Evolutionary conservation across 2,797 vertebrate species (phyloP).

Genomic region (Okamejei kenojei): DNA sequence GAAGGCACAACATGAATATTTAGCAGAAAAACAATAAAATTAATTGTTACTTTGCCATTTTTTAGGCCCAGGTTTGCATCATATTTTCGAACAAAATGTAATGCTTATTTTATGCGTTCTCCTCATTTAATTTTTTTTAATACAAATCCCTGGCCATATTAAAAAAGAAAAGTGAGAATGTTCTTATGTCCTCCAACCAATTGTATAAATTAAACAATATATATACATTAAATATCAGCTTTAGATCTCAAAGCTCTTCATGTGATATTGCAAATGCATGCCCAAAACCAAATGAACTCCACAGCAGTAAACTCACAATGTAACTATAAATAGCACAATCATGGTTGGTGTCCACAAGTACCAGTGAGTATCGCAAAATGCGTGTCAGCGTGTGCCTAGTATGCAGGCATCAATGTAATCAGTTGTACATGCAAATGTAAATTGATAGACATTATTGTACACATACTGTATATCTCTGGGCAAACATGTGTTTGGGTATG

Average conservation of each 20-base stretch:
- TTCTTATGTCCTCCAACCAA: neutral
- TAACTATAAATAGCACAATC: neutral
- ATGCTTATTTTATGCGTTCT: neutral
- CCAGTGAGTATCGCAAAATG: no score
- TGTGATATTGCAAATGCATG: neutral
- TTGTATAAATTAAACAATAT: neutral
- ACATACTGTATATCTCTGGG: no score
- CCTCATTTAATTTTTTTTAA: neutral
- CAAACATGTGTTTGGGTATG: no score
- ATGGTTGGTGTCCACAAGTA: no score
- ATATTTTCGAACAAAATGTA: neutral
- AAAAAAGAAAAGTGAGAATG: neutral
- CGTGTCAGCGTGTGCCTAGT: no score
- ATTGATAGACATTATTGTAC: no score
- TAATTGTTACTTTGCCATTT: neutral
- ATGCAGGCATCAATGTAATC: no score
- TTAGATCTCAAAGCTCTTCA: neutral
- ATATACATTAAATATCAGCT: neutral
- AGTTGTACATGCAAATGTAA: no score
- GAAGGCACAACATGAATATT: neutral
- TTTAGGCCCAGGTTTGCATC: neutral
- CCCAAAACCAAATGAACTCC: neutral
- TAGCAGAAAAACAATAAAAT: neutral
- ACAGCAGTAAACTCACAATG: neutral
- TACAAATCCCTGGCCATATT: neutral